phyloP scores from a whole-genome alignment of 2,888 invertebrate species.

The Apoda limacodes region DNA sequence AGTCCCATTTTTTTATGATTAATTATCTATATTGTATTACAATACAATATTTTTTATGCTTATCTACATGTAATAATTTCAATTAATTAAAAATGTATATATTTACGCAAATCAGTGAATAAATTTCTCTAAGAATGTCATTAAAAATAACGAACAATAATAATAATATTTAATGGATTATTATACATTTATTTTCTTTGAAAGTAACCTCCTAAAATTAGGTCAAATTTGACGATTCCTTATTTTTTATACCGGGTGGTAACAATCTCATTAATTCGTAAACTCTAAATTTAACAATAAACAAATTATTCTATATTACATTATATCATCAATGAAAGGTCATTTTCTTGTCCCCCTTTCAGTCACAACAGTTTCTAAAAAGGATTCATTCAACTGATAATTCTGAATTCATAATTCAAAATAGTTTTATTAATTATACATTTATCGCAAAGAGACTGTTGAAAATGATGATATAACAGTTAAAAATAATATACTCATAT shows the following conservation, averaged over 20 bases:
- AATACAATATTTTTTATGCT: slow-evolving; percentile 45
- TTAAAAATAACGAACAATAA: slow-evolving; percentile 51
- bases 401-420: no score
- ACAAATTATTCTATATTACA: slow-evolving; percentile 56
- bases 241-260: slow-evolving; percentile 55
- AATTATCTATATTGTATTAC: slow-evolving; percentile 38
- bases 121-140: slow-evolving; percentile 46
- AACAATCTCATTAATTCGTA: slow-evolving; percentile 62
- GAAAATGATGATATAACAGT: no score
- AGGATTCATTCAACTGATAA: no score
- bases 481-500: no score
- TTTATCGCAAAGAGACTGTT: no score
- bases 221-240: slow-evolving; percentile 38
- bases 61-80: slow-evolving; percentile 49
- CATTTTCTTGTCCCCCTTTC: no score
- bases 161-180: slow-evolving; percentile 28
- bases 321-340: slow-evolving; percentile 59
- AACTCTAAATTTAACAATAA: slow-evolving; percentile 52
- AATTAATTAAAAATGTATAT: slow-evolving; percentile 34
- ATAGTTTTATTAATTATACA: no score
- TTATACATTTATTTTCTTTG: slow-evolving; percentile 30
- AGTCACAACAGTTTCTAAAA: no score
- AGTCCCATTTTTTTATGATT: slow-evolving; percentile 37
- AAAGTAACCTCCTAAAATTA: slow-evolving; percentile 37
- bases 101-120: slow-evolving; percentile 39